Percentiles rank a stretch among this genome's conserved stretches.
phyloP scores from a whole-genome alignment of 2,888 invertebrate genomes.

The Macaria liturata region DNA sequence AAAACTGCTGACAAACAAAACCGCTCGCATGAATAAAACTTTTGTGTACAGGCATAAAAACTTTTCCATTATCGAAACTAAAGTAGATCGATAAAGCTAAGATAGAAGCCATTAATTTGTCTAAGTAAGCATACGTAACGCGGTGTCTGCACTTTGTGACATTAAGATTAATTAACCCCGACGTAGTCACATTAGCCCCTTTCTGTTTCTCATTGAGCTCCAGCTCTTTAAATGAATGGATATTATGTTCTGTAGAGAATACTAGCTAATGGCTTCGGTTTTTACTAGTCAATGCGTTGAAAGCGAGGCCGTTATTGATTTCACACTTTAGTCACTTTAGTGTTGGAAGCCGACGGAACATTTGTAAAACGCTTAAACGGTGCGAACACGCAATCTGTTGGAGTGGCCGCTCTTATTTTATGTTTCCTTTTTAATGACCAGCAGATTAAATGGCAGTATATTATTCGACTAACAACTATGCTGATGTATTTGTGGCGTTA shows the following conservation, averaged over 20 bases:
- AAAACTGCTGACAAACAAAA: no score
- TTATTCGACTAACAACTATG: no score
- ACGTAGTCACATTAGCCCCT: slow-evolving; percentile 29
- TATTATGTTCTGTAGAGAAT: slow-evolving; percentile 16
- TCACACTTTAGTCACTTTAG: slow-evolving; percentile 15
- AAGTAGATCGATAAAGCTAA: slow-evolving; percentile 13
- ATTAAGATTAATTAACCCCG: slow-evolving; percentile 30
- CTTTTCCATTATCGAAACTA: slow-evolving; percentile 5
- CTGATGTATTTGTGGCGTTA: no score
- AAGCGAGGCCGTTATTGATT: slow-evolving; percentile 15
- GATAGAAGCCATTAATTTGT: slow-evolving; percentile 22
- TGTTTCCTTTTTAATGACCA: not conserved
- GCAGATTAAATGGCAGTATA: no score
- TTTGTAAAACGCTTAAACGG: slow-evolving; percentile 10
- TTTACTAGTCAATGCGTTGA: slow-evolving; percentile 15
- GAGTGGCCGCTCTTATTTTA: slow-evolving; percentile 2
- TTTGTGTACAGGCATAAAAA: not conserved
- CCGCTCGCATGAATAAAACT: no score
- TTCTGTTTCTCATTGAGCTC: slow-evolving; percentile 19
- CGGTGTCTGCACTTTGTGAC: slow-evolving; percentile 27
- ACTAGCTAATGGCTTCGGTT: slow-evolving; percentile 22
- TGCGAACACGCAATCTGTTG: slow-evolving; percentile 1
- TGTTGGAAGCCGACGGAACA: slow-evolving; percentile 7
- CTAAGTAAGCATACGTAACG: slow-evolving; percentile 25
- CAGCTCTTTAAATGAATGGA: slow-evolving; percentile 16